Evolutionary conservation across 2,797 vertebrate species (phyloP).

Genomic region (Neoniphon sammara): DNA sequence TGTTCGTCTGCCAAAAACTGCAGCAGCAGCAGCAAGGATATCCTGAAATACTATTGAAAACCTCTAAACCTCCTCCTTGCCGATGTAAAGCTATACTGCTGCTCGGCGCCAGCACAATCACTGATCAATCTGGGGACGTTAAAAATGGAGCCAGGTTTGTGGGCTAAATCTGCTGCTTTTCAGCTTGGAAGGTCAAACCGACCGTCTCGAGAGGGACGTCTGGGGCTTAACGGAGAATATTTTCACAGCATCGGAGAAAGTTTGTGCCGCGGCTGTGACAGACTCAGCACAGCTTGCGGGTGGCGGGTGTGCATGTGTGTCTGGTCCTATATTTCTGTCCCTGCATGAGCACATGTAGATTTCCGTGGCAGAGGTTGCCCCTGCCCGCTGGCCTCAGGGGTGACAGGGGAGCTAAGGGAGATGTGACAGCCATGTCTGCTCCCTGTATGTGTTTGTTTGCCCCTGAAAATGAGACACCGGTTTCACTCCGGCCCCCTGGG

Average conservation of each 20-base stretch:
- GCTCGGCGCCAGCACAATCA: conserved; percentile 79
- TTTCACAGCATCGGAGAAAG: conserved; percentile 16
- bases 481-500: conserved; percentile 79
- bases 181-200: conserved; percentile 65
- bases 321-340: conserved; percentile 57
- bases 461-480: conserved; percentile 82
- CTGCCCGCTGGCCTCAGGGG: conserved; percentile 74
- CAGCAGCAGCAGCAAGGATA: conserved; percentile 78
- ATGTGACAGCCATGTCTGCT: conserved; percentile 86
- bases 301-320: conserved; percentile 25
- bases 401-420: conserved; percentile 80
- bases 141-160: conserved; percentile 75
- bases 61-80: conserved; percentile 77
- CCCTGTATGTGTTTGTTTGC: conserved; percentile 82
- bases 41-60: conserved; percentile 86
- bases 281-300: conserved; percentile 34
- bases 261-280: conserved; percentile 24
- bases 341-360: conserved; percentile 40
- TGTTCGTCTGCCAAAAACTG: conserved; percentile 79
- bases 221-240: conserved; percentile 24
- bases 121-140: conserved; percentile 82
- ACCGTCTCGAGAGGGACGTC: conserved; percentile 33
- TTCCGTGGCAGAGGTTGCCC: conserved; percentile 58
- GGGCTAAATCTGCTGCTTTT: conserved; percentile 72
- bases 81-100: conserved; percentile 80